Base-by-base conservation (phyloP, 2,888 invertebrate genomes). In the Eilema depressum region DNA sequence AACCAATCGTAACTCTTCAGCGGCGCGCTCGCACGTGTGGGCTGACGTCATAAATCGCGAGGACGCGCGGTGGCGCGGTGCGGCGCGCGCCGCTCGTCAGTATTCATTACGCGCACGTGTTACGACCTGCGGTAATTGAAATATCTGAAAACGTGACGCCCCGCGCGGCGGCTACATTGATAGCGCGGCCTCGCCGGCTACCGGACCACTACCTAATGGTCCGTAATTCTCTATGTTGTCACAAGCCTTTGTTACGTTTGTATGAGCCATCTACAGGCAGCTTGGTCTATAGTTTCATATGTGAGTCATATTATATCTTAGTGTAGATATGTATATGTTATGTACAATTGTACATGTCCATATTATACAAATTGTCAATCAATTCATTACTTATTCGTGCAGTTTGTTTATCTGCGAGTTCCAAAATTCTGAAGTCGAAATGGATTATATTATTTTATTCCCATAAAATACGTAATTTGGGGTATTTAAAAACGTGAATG, bases 101-200 rank as follows among this genome's bases (percentile, higher is more conserved):
- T 74, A 78, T 75, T 75, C 81, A 74, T 78, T 80, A 77, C 81
- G 62, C 41, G 73, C 63, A 59, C 70, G 74, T 66, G 71, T 75
- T 75, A 73, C 74, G 72, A 70, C 72, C 66, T 26, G 60, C 33
- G 28, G 57, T 78, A 75, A 83, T 78, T 81, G 75, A 81, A 81
- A 83, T 81, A 81, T 83, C 77, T 74, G 75, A 63, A 65, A 66
- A 75, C 74, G 71, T 76, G 82, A 68, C 63, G 59, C 30, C 56
- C 63, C 63, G 56, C 57, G 59, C 30, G 23, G 28, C 68, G 68
- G 14, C n/a, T 63, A 66, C 37, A 59, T 25, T 59, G 25, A 37
- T 25, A 26, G 47, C 47, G 47, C n/a, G 25, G 23, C 14, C 59
- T 17, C n/a, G 14, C 37, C 8, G 37, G 2, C 5, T 14, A 37